Base-by-base conservation (phyloP, 2,113 vertebrate species). In the Labrus mixtus region DNA sequence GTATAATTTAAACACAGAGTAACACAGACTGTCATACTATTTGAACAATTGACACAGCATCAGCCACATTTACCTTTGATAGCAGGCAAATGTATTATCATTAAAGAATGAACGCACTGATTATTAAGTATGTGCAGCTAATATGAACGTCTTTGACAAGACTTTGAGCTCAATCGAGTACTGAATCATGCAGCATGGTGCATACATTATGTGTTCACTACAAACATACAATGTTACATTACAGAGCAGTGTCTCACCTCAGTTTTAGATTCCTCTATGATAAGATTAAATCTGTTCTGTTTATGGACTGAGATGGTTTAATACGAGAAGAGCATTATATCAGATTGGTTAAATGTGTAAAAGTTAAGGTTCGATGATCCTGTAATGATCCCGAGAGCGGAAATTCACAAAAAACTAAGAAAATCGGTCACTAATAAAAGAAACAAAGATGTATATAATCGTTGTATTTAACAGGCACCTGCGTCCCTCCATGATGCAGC, bases 401-500 rank as follows among this genome's bases (percentile, higher is more conserved):
- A 41, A 41, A 41, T 33, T 6, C 29, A 3, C 10, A 19, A 48
- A 17, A 17, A 17, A 48, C n/a, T 17, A 17, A 17, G 7, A 6
- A 16, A 48, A 16, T 5, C 17, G 8, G 46, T 17, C 7, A 5
- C 15, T 19, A 3, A 8, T 8, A 19, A 6, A 6, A 48, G 17
- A 48, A 48, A 48, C 0, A 0, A 17, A 8, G 16, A 48, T 16
- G 1, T 48, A 17, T 17, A 16, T 19, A 8, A 4, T 33, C 29
- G 4, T 6, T 33, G 8, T 36, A 15, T 74, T 67, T 53, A 43
- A 17, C 86, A 99, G 97, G 72, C 94, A 99, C 86, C 91, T 99
- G 82, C 94, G 97, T 45, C 98, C 98, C 58, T 97, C 97, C 60
- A 98, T 98, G 97, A 93, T 99, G 73, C 98, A 99, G 83, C 98